Evolutionary conservation across 1,140 invertebrate genomes (phyloP).

Genomic region (Papilio xuthus): DNA sequence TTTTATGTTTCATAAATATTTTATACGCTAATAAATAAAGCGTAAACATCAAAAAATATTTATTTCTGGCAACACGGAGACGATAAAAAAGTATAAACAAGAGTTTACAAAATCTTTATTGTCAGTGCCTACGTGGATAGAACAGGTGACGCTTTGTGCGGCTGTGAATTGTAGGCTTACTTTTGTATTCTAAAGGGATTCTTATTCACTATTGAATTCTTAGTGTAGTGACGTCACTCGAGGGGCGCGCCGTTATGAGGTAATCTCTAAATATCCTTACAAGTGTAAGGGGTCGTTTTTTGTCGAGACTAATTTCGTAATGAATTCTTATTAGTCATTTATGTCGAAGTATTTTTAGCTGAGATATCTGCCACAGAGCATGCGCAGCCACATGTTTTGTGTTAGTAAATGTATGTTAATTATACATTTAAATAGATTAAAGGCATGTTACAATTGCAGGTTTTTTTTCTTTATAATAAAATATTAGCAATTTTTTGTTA

Average conservation of each 20-base stretch:
- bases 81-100: constrained; percentile 15
- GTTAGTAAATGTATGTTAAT: constrained; percentile 30
- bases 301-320: constrained; percentile 33
- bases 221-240: constrained; percentile 53
- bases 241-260: constrained; percentile 54
- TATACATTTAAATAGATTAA: constrained; percentile 21
- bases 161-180: constrained; percentile 8
- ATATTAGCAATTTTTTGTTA: too few relatives aligned
- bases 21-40: background rate
- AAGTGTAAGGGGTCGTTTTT: constrained; percentile 43
- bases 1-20: constrained; percentile 26
- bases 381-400: constrained; percentile 28
- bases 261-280: constrained; percentile 54
- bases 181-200: constrained; percentile 40
- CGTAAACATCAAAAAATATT: constrained; percentile 24
- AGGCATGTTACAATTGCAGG: background rate
- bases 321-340: constrained; percentile 36
- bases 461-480: too few relatives aligned
- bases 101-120: constrained; percentile 29
- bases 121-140: constrained; percentile 23
- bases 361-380: background rate
- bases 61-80: background rate
- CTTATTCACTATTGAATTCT: constrained; percentile 38
- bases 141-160: constrained; percentile 36
- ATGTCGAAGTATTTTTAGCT: constrained; percentile 23